Base-by-base conservation (phyloP, 2,113 vertebrate species). In the Gobiocypris rarus region DNA sequence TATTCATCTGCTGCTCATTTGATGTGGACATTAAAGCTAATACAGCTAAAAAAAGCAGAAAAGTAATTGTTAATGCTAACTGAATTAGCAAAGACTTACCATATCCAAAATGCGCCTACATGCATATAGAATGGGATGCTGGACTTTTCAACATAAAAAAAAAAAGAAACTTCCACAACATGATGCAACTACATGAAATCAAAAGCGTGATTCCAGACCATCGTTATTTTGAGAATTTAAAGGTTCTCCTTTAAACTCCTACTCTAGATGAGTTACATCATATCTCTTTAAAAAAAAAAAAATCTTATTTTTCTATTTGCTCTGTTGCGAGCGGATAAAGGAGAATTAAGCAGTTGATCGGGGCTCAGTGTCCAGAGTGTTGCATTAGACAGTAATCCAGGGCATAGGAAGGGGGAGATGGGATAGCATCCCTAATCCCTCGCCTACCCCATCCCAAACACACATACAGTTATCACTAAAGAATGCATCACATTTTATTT, bases 381-480 rank as follows among this genome's bases (percentile, higher is more conserved):
- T 92, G 92, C 92, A 93, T 94, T 94, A 93, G 89, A 93, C 89
- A 90, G 92, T 94, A 94, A 94, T 94, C 93, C 92, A 91, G 86
- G 88, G 88, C 87, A 89, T 89, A 84, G 87, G 89, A 91, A 87
- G 88, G 90, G 88, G 87, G 89, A 90, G 87, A 86, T 78, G 87
- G 81, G 85, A 90, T 88, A 84, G 89, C 84, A 88, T 86, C 88
- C 88, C 86, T 94, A 94, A 95, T 93, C 93, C 91, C 69, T 28
- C 61, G 2, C 26, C 45, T 82, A 77, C 63, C 0, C 84, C n/a
- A 83, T 77, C 82, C 58, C 79, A 76, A 87, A 76, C 17, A 81
- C 70, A 84, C 54, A 71, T 22, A 22, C 50, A 2, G 54, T 41
- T 43, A 17, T 56, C 80, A 38, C 61, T 70, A 70, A 48, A 71